Percentiles rank a stretch among this genome's conserved stretches.
phyloP scores from a whole-genome alignment of 2,888 invertebrate genomes.

The Erpobdella octoculata region DNA sequence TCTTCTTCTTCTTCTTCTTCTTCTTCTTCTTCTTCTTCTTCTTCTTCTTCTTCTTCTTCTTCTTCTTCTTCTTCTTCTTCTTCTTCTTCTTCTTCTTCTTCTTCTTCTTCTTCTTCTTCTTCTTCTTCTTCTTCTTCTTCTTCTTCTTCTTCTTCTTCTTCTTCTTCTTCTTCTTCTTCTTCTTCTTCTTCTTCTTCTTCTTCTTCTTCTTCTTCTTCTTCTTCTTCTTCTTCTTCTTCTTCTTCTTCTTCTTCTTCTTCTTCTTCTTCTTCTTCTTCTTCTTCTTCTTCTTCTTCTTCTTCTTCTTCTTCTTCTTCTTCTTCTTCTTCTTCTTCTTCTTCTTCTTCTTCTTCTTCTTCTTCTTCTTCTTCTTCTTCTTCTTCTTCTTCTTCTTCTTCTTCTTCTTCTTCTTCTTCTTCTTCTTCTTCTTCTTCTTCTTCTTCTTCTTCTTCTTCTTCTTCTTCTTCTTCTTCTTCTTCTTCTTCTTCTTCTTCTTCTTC shows the following conservation, averaged over 20 bases:
- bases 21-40: conserved; percentile 35
- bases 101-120: neutral
- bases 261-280: conserved; percentile 1
- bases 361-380: neutral
- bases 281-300: conserved; percentile 24
- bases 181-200: conserved; percentile 25
- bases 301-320: conserved; percentile 33
- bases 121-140: conserved; percentile 19
- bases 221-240: conserved; percentile 16
- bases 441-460: conserved; percentile 24
- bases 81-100: neutral
- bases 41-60: conserved; percentile 32
- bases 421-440: conserved; percentile 18
- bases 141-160: conserved; percentile 11
- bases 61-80: conserved; percentile 12
- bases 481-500: conserved; percentile 19
- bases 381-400: conserved; percentile 10
- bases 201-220: conserved; percentile 7
- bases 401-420: conserved; percentile 19
- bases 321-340: conserved; percentile 24
- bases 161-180: conserved; percentile 20
- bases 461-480: conserved; percentile 14
- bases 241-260: conserved; percentile 1
- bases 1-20: conserved; percentile 34
- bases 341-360: conserved; percentile 11